Evolutionary conservation across 2,888 invertebrate species (phyloP).

Genomic region (Polylopha cassiicola): DNA sequence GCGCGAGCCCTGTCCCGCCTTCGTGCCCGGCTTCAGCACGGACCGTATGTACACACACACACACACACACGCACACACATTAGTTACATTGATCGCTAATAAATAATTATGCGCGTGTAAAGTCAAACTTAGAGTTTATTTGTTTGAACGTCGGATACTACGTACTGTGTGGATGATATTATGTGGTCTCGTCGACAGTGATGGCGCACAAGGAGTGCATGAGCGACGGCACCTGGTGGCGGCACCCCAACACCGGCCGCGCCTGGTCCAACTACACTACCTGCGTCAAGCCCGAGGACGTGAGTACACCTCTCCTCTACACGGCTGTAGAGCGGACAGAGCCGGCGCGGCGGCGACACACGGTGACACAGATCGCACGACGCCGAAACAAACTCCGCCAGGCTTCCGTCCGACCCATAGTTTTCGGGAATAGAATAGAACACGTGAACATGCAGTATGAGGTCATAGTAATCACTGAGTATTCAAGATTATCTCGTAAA

Average conservation of each 20-base stretch:
- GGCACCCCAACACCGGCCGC: conserved; percentile 84
- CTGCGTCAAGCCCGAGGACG: conserved; percentile 81
- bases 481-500: too few relatives aligned
- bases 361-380: too few relatives aligned
- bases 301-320: conserved; percentile 79
- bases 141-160: background rate
- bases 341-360: too few relatives aligned
- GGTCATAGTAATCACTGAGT: too few relatives aligned
- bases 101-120: too few relatives aligned
- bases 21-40: conserved; percentile 85
- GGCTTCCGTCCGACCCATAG: too few relatives aligned
- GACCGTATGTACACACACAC: conserved; percentile 76
- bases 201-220: conserved; percentile 89
- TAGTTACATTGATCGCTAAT: background rate
- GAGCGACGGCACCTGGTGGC: conserved; percentile 88
- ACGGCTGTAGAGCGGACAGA: too few relatives aligned
- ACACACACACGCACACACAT: background rate
- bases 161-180: background rate
- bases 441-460: too few relatives aligned
- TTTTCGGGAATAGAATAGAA: too few relatives aligned
- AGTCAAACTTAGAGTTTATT: too few relatives aligned
- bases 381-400: too few relatives aligned
- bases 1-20: conserved; percentile 82
- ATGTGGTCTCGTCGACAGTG: conserved; percentile 68
- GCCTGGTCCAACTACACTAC: conserved; percentile 95